Conservation (phyloP, 1,140 invertebrate genomes). For the Ostrea edulis region DNA sequence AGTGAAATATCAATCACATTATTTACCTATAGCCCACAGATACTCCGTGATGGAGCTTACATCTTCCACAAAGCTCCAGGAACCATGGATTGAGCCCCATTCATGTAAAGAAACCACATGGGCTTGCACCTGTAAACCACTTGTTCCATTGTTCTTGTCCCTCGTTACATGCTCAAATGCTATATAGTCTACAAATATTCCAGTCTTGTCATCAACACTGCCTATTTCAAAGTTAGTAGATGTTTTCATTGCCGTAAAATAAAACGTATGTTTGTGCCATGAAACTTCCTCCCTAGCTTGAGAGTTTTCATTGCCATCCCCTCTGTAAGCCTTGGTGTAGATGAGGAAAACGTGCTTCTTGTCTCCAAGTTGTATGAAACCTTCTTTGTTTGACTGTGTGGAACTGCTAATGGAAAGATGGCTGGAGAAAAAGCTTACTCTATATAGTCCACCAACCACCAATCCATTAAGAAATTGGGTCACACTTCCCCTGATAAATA, state of each 20-base stretch:
- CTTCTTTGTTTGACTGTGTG: conserved; percentile 54
- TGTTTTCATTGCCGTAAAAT: conserved; percentile 45
- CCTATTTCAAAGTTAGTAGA: conserved; percentile 28
- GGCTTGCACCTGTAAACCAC: conserved; percentile 49
- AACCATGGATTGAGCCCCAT: conserved; percentile 65
- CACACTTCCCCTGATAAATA: conserved; percentile 50
- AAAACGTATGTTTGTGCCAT: conserved; percentile 63
- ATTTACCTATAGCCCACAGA: conserved; percentile 67
- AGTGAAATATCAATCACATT: no score
- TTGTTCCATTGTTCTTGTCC: neutral
- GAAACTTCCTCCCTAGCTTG: conserved; percentile 42
- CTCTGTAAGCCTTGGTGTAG: conserved; percentile 55
- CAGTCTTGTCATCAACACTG: conserved; percentile 42
- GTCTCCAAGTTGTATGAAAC: conserved; percentile 49
- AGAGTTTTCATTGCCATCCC: conserved; percentile 28
- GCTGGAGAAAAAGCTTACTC: conserved; percentile 52
- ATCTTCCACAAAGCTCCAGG: conserved; percentile 63
- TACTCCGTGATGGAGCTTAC: conserved; percentile 63
- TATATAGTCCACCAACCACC: conserved; percentile 44
- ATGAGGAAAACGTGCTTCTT: conserved; percentile 57
- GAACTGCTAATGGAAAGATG: conserved; percentile 47
- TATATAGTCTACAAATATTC: conserved; percentile 53
- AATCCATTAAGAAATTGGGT: conserved; percentile 41
- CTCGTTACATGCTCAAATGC: conserved; percentile 51
- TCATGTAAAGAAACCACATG: conserved; percentile 62